These are phyloP conservation scores for Yponomeuta sedellus DNA, from an alignment of 2,888 invertebrate genomes.

Conservation along the genomic window DNA sequence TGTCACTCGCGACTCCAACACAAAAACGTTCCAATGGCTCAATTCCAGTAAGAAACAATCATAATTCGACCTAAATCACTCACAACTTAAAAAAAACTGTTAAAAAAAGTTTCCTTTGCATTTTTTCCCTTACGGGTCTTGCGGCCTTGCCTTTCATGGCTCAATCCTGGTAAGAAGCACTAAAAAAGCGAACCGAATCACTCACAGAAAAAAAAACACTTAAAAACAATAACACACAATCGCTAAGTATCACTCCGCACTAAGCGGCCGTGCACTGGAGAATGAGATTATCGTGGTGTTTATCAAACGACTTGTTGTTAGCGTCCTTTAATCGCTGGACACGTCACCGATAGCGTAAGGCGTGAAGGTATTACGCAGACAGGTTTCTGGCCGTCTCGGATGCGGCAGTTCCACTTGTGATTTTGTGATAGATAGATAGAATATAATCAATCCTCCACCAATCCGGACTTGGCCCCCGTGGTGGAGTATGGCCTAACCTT, in stretches of 20 bases:
- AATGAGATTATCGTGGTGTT: constrained; percentile 68
- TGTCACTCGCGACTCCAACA: too few relatives aligned
- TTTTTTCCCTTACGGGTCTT: too few relatives aligned
- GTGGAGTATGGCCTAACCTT: too few relatives aligned
- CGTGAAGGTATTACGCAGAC: neutral
- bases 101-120: too few relatives aligned
- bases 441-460: too few relatives aligned
- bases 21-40: too few relatives aligned
- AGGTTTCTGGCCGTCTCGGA: neutral
- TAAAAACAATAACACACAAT: neutral
- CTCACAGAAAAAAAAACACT: neutral
- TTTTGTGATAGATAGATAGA: neutral
- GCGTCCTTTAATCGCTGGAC: constrained; percentile 66
- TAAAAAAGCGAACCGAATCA: constrained; percentile 23
- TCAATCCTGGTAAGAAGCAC: constrained; percentile 22
- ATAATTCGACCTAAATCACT: constrained; percentile 22
- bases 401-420: neutral
- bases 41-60: constrained; percentile 23
- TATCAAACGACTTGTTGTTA: constrained; percentile 64
- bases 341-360: constrained; percentile 57
- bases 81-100: neutral
- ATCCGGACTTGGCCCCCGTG: too few relatives aligned
- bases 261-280: constrained; percentile 49
- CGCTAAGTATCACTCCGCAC: constrained; percentile 1
- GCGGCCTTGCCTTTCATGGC: too few relatives aligned